phyloP scores from a whole-genome alignment of 2,113 vertebrate species.

The Calyptomena viridis region DNA sequence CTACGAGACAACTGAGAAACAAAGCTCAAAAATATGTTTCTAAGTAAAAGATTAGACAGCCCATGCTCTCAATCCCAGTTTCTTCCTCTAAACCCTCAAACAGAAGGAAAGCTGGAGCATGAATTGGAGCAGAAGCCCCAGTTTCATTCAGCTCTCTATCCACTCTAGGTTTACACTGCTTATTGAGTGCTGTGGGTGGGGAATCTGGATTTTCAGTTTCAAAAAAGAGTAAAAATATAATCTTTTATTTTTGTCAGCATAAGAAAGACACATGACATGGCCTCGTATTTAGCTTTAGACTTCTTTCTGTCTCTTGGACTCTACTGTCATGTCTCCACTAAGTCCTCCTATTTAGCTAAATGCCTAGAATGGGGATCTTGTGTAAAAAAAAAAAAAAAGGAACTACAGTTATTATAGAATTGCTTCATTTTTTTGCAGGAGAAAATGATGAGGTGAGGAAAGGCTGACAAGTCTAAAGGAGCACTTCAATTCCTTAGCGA shows the following conservation, averaged over 20 bases:
- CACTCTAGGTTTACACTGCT: not conserved
- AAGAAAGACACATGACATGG: not conserved
- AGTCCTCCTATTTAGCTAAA: not conserved
- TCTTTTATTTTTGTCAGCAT: not conserved
- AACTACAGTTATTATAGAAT: not conserved
- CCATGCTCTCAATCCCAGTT: not conserved
- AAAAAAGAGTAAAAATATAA: not conserved
- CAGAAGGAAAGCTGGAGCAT: not conserved
- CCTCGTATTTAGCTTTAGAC: not conserved
- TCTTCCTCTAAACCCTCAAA: not conserved
- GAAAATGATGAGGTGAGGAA: not conserved
- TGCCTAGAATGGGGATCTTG: not conserved
- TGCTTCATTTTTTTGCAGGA: not conserved
- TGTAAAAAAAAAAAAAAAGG: not conserved
- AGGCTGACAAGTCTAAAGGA: not conserved
- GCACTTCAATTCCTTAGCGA: not conserved
- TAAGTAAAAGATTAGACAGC: not conserved
- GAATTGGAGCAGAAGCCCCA: not conserved
- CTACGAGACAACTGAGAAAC: not conserved
- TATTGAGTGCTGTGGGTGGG: not conserved
- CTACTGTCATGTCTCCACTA: not conserved
- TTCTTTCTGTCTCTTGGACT: not conserved
- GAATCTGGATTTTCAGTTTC: not conserved
- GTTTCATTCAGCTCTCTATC: not conserved
- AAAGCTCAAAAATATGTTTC: not conserved